A percentile compares a stretch with the other conserved stretches of the same genome.
These are phyloP conservation scores for Coptodon rendalli DNA, from an alignment of 2,113 vertebrate genomes.

Conservation along the genomic window DNA sequence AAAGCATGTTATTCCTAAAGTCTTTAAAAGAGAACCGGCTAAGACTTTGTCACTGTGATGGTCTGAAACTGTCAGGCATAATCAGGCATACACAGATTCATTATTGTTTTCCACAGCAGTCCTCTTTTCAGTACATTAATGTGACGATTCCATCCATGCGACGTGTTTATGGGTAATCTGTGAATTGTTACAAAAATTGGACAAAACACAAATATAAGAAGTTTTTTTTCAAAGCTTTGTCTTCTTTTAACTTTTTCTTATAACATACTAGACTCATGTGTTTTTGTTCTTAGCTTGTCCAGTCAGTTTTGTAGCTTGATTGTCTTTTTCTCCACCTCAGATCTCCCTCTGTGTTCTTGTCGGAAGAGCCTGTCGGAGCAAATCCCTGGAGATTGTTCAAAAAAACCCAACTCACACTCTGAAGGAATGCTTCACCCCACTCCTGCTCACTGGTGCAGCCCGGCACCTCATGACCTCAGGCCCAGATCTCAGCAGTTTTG, in stretches of 20 bases:
- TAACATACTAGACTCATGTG: not conserved
- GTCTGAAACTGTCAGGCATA: not conserved
- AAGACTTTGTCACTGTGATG: not conserved
- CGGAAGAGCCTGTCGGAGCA: not conserved
- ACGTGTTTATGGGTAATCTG: not conserved
- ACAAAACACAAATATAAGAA: not conserved
- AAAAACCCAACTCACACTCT: not conserved
- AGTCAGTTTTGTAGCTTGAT: not conserved
- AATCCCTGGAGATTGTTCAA: not conserved
- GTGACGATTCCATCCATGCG: not conserved
- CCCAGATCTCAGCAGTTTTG: not conserved
- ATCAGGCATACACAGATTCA: not conserved
- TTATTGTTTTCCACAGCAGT: not conserved
- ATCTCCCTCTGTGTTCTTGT: not conserved
- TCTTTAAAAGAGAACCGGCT: not conserved
- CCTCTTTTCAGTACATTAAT: not conserved
- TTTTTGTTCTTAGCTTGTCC: not conserved
- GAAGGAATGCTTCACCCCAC: not conserved
- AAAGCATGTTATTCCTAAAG: not conserved
- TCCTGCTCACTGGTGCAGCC: not conserved
- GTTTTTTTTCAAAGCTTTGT: not conserved
- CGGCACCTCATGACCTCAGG: not conserved
- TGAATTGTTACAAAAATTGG: not conserved
- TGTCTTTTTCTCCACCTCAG: not conserved
- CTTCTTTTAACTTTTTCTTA: fast-evolving